Base-by-base conservation (phyloP, 2,797 vertebrate species). In the Ctenochaetus hawaiiensis region DNA sequence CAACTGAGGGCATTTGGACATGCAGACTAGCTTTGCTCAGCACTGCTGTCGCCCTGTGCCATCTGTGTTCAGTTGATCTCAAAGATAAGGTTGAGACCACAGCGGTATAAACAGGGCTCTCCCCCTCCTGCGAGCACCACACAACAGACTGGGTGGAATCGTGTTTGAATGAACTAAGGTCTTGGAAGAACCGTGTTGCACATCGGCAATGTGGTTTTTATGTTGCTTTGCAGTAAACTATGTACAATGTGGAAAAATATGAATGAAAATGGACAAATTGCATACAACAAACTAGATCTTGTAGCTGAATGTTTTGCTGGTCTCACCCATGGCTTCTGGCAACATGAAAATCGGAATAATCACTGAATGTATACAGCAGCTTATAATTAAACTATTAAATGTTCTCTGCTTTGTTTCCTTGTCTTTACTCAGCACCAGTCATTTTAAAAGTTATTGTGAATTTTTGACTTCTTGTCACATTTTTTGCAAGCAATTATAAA, bases 301-400 rank as follows among this genome's bases (percentile, higher is more conserved):
- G 94, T 96, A 95, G 93, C 93, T 95, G 94, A 96, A 95, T 96
- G 95, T 95, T 94, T 95, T 95, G 92, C 95, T 95, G 94, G 94
- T 95, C 95, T 95, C 94, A 95, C 94, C 94, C 94, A 96, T 95
- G 93, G 94, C 93, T 95, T 96, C 92, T 95, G 94, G 94, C 94
- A 95, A 95, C 94, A 94, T 94, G 92, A 95, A 95, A 94, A 95
- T 96, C 84, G 87, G 93, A 96, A 95, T 95, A 96, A 94, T 95
- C 95, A 96, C 94, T 96, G 95, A 96, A 96, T 96, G 95, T 96
- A 96, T 94, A 96, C 94, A 95, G 93, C 94, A 95, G 94, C 94
- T 95, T 96, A 95, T 95, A 94, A 96, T 96, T 96, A 96, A 96
- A 96, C 94, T 95, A 95, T 95, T 96, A 95, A 96, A 96, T 96